A percentile compares a stretch with the other conserved stretches of the same genome.
These are phyloP conservation scores for Mastacembelus armatus DNA, from an alignment of 2,797 vertebrate genomes.

Conservation along the genomic window DNA sequence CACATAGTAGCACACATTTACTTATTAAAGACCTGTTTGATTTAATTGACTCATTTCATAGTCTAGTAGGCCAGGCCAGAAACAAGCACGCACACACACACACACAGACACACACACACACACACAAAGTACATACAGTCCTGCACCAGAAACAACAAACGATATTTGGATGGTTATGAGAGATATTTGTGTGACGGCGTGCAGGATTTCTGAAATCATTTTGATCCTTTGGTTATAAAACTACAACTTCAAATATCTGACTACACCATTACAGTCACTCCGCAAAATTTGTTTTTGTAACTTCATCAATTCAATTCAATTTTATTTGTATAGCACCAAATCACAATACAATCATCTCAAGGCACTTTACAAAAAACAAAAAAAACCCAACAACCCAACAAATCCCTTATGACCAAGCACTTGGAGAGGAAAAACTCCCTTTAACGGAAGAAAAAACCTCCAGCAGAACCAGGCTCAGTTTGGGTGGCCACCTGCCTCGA, in stretches of 20 bases:
- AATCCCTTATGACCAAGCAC: too few species aligned
- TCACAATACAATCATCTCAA: too few species aligned
- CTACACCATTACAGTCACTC: not conserved
- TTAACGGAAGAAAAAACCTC: too few species aligned
- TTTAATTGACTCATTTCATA: slow-evolving; percentile 82
- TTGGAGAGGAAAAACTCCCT: too few species aligned
- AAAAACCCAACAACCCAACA: too few species aligned
- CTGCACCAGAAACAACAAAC: slow-evolving; percentile 11
- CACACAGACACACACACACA: slow-evolving; percentile 40
- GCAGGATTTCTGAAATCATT: not conserved
- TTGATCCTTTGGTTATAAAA: not conserved
- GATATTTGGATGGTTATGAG: slow-evolving; percentile 16
- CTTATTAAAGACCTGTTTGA: slow-evolving; percentile 77
- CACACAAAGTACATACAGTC: slow-evolving; percentile 10
- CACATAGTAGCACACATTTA: slow-evolving; percentile 43
- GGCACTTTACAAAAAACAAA: too few species aligned
- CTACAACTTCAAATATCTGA: too few species aligned
- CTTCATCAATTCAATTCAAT: too few species aligned
- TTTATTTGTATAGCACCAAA: too few species aligned
- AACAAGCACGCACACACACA: slow-evolving; percentile 29
- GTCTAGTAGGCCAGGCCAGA: slow-evolving; percentile 68
- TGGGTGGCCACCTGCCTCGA: too few species aligned
- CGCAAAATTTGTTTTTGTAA: not conserved
- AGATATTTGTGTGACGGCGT: slow-evolving; percentile 8
- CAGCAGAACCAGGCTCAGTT: too few species aligned